Percentiles rank a stretch among this genome's conserved stretches.
phyloP scores from a whole-genome alignment of 2,888 invertebrate genomes.

The Seira ritae region DNA sequence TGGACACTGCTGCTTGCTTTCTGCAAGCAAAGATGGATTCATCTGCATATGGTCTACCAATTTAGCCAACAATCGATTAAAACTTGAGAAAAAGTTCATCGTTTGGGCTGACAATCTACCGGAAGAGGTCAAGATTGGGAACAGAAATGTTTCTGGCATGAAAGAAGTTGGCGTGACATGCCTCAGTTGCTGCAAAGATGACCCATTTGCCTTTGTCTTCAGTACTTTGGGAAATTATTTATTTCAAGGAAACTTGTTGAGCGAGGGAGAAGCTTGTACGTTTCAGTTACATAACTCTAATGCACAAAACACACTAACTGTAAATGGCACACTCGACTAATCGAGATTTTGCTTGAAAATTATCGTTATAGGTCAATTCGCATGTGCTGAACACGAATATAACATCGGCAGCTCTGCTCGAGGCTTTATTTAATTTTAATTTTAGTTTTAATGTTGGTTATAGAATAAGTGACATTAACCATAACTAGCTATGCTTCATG shows the following conservation, averaged over 20 bases:
- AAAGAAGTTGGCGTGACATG: slow-evolving; percentile 69
- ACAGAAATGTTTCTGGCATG: slow-evolving; percentile 64
- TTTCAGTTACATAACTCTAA: too few species aligned
- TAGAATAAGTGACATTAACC: too few species aligned
- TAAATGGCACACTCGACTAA: too few species aligned
- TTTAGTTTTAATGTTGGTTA: too few species aligned
- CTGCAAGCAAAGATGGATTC: slow-evolving; percentile 68
- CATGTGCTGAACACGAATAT: too few species aligned
- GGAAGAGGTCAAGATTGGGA: slow-evolving; percentile 67
- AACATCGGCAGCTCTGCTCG: too few species aligned
- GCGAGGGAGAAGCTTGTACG: slow-evolving; percentile 67
- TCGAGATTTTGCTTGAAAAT: too few species aligned
- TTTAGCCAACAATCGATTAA: slow-evolving; percentile 59
- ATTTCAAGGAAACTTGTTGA: slow-evolving; percentile 68
- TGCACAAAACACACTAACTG: too few species aligned
- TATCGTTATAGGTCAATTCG: too few species aligned
- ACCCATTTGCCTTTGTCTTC: slow-evolving; percentile 68
- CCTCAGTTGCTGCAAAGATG: slow-evolving; percentile 67
- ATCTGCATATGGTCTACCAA: slow-evolving; percentile 71
- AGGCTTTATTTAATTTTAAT: too few species aligned
- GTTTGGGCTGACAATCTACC: slow-evolving; percentile 68
- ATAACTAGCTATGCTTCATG: too few species aligned
- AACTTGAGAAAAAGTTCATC: slow-evolving; percentile 67
- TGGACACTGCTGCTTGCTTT: slow-evolving; percentile 57
- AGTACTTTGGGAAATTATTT: slow-evolving; percentile 69